phyloP scores from a whole-genome alignment of 2,113 vertebrate species.

The Hypomesus transpacificus region DNA sequence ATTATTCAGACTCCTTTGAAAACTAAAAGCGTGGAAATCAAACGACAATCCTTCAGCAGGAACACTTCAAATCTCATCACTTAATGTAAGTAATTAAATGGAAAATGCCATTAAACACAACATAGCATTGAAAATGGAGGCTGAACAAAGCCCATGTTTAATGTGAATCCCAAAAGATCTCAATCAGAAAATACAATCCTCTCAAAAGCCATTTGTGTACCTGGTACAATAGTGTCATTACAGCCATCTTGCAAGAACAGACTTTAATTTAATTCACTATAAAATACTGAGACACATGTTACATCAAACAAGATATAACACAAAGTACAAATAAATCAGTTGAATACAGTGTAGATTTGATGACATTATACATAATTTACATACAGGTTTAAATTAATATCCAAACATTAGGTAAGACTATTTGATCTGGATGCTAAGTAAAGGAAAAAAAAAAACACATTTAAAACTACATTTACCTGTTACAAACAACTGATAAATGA shows the following conservation, averaged over 20 bases:
- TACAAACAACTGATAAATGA: slow-evolving; percentile 36
- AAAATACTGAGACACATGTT: slow-evolving; percentile 72
- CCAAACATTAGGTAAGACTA: slow-evolving; percentile 55
- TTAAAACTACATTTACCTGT: slow-evolving; percentile 24
- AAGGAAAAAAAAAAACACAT: slow-evolving; percentile 30
- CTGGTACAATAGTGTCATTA: slow-evolving; percentile 48
- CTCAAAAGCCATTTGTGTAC: slow-evolving; percentile 55
- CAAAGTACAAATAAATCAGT: slow-evolving; percentile 55
- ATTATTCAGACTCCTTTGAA: too few species aligned
- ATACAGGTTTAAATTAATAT: slow-evolving; percentile 61
- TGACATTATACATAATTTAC: slow-evolving; percentile 60
- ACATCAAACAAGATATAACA: slow-evolving; percentile 59
- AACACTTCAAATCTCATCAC: too few species aligned
- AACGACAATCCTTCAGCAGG: too few species aligned
- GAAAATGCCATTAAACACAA: background rate
- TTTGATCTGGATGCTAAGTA: slow-evolving; percentile 57
- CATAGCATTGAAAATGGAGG: slow-evolving; percentile 62
- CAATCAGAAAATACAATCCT: slow-evolving; percentile 71
- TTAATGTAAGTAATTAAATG: too few species aligned
- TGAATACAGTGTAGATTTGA: slow-evolving; percentile 62
- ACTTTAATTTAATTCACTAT: slow-evolving; percentile 51
- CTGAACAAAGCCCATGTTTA: slow-evolving; percentile 67
- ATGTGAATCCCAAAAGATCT: slow-evolving; percentile 68
- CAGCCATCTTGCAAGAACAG: slow-evolving; percentile 50
- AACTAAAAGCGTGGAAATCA: too few species aligned